A percentile compares a stretch with the other conserved stretches of the same genome.
Conservation (phyloP, 2,888 invertebrate species). For the Arctia plantaginis region DNA sequence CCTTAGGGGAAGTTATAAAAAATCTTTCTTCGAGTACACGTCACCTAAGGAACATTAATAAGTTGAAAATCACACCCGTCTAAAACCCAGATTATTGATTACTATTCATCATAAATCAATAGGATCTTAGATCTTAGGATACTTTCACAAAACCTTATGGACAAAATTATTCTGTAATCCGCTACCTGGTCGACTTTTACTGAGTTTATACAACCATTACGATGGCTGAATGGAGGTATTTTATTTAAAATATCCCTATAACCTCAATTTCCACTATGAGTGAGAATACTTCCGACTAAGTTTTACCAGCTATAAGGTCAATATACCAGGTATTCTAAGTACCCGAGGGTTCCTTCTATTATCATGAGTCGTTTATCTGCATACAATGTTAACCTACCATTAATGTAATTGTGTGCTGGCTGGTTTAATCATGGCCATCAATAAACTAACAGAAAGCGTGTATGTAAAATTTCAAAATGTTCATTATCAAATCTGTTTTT, state of each 20-base stretch:
- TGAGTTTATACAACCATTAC: background rate
- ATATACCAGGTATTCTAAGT: background rate
- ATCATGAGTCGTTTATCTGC: conserved; percentile 28
- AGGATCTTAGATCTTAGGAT: background rate
- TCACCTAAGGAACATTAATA: too few relatives aligned
- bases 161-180: background rate
- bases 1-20: too few relatives aligned
- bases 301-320: background rate
- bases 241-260: background rate
- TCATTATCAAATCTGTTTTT: too few relatives aligned
- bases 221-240: background rate
- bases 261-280: background rate
- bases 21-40: too few relatives aligned
- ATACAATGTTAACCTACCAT: conserved; percentile 39
- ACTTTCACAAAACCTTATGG: background rate
- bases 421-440: background rate
- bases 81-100: background rate
- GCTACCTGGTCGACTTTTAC: background rate
- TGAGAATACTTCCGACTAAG: background rate
- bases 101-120: background rate
- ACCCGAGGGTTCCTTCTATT: conserved; percentile 2
- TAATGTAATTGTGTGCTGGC: conserved; percentile 15
- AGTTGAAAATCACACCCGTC: too few relatives aligned
- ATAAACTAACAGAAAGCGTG: background rate
- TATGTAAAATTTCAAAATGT: background rate